Base-by-base conservation (phyloP, 2,797 vertebrate genomes). In the Channa striata region DNA sequence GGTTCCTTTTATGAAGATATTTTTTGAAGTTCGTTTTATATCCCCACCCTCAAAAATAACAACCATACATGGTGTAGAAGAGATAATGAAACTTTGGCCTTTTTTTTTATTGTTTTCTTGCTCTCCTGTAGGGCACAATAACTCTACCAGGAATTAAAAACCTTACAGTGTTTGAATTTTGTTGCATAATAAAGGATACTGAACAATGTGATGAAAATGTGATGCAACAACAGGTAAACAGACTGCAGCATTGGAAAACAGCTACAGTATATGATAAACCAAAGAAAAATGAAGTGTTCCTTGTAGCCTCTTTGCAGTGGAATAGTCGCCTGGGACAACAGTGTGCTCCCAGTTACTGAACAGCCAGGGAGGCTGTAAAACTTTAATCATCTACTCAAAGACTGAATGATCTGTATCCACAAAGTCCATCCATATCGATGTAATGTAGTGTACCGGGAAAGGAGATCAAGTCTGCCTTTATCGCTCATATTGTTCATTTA, bases 311-410 rank as follows among this genome's bases (percentile, higher is more conserved):
- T 46, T 50, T 11, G 37, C 13, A 10, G 4, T 7, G 19, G 37
- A 49, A 7, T 14, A 25, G 34, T 34, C 21, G 25, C 21, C 9
- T 37, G 61, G 64, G 40, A 23, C 42, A 37, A n/a, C 16, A 12
- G 59, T 72, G 52, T 76, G 66, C 33, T 77, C 19, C 20, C 67
- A 53, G 89, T 93, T 91, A 91, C 82, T 90, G 78, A 91, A 51
- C 65, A 90, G 66, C 87, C 83, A 84, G 71, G 25, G 60, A 36
- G 51, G 59, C 7, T 34, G 81, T 80, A 51, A 62, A 77, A 81
- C 67, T 76, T 80, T 81, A 83, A 78, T 84, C 76, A 14, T 25
- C 19, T 16, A 62, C 44, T 52, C 17, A 1, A 12, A 14, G 52
- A 49, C 14, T 23, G n/a, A 65, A 36, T 11, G 30, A 13, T 21